Conservation (phyloP, 2,797 vertebrate species). For the Avahi laniger region DNA sequence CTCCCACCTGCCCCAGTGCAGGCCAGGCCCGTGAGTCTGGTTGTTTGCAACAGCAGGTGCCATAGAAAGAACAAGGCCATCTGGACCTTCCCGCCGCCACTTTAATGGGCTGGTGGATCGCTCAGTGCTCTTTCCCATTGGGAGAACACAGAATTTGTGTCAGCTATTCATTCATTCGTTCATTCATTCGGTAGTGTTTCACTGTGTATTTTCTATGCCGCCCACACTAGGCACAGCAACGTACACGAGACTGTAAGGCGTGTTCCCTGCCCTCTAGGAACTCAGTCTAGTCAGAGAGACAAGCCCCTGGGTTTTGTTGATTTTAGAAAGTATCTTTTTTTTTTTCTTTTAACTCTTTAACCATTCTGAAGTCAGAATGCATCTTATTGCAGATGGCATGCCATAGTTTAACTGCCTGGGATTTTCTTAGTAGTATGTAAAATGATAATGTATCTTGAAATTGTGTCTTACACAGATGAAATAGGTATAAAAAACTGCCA, state of each 20-base stretch:
- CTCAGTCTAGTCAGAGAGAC: neutral
- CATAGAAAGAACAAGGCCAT: neutral
- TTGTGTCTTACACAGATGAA: neutral
- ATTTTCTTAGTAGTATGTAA: neutral
- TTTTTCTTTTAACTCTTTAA: neutral
- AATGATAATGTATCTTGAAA: neutral
- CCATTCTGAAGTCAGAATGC: neutral
- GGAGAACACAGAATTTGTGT: neutral
- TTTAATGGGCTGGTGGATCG: neutral
- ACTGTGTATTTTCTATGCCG: no score
- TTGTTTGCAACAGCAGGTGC: neutral
- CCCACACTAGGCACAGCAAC: neutral
- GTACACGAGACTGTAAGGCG: neutral
- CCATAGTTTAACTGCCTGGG: neutral
- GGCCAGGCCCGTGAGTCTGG: neutral
- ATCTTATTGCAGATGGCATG: neutral
- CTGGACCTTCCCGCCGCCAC: neutral
- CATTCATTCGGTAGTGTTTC: neutral
- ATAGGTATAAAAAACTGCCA: neutral
- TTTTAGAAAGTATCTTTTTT: neutral
- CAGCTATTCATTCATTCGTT: neutral
- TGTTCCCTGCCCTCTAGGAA: neutral
- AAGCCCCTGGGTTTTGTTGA: neutral
- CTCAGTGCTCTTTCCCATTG: neutral
- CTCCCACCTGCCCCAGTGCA: neutral